Evolutionary conservation across 2,113 vertebrate species (phyloP), one percentile per base, ranked within the genome.

Genomic region (Lepisosteus oculatus): DNA sequence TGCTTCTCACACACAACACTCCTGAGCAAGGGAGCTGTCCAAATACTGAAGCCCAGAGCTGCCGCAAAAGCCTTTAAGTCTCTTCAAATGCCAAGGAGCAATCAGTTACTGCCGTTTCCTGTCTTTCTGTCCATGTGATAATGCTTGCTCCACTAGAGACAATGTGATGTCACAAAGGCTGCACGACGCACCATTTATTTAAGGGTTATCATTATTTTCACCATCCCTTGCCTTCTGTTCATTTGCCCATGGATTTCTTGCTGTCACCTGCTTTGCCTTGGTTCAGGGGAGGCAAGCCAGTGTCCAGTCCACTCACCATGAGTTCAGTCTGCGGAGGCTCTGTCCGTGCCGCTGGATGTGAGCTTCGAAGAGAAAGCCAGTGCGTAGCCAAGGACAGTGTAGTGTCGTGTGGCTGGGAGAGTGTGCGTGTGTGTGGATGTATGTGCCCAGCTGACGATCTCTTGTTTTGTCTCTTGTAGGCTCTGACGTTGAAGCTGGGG

Each of bases 391-490:
- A 65, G 63, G n/a, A 42, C 11, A 43, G 67, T 8, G 73, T 78
- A 56, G 54, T 63, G 61, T 70, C 66, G 72, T 74, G 76, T 59
- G 56, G 61, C 70, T 61, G 76, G 43, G 76, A 55, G n/a, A 44
- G 43, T 42, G 83, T 75, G 78, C 13, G 74, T n/a, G 79, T 59
- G 82, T 55, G 79, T 64, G 80, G 74, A 83, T 87, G 85, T 85
- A 81, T 77, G 73, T 69, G 87, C 87, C 82, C 77, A 78, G 86
- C 84, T 84, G 87, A 83, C 77, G 82, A 82, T 45, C 2, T 85
- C 85, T 87, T 74, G 90, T 93, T 95, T 94, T 93, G 92, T 93
- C 85, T 92, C 84, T 79, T 78, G 78, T 80, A 14, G 82, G 63
- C 71, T 76, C 85, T 95, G 93, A 95, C 93, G 91, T 93, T 86